Evolutionary conservation across 2,888 invertebrate genomes (phyloP), one percentile per base, ranked within the genome.

Genomic region (Sinelater perroti): DNA sequence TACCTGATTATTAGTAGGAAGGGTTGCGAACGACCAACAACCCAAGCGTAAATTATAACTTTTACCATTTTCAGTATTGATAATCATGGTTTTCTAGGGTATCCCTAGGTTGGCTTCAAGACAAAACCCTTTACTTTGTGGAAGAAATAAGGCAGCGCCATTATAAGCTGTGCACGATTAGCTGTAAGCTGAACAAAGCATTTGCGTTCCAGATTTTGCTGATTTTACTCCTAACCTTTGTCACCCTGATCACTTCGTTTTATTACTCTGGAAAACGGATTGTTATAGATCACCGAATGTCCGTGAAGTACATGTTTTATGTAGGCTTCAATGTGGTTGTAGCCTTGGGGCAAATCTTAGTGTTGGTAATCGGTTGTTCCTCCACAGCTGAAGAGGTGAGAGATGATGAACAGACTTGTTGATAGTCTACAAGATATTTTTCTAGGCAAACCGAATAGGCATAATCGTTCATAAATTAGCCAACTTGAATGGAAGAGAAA

Each of bases 191-290:
- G 16, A 52, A 52, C 11, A 30, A 30, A 5, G 31, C 17, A 7
- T 52, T 33, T 20, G 18, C 31, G 0, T 10, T 44, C 0, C 52
- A 40, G 17, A 33, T 42, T n/a, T 11, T 52, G 8, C 21, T 30
- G 4, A 42, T 42, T 20, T 2, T 52, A 7, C 18, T 52, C 4
- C 52, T 42, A 21, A 21, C 42, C 24, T 52, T 52, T 11, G 44
- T 52, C 16, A 52, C 52, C 10, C 31, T 44, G 7, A 33, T 44
- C 2, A 33, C 16, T 4, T 30, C 52, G n/a, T 33, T 52, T 3
- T 42, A 42, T 16, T 33, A 24, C n/a, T 17, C 31, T 8, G 52
- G 52, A 17, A 52, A 33, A 33, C 33, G 44, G 14, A 18, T 52
- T 16, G 24, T 52, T 16, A 31, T 42, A n/a, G 31, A 52, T 16